Evolutionary conservation across 2,797 vertebrate genomes (phyloP).

Genomic region (Octomys mimax): DNA sequence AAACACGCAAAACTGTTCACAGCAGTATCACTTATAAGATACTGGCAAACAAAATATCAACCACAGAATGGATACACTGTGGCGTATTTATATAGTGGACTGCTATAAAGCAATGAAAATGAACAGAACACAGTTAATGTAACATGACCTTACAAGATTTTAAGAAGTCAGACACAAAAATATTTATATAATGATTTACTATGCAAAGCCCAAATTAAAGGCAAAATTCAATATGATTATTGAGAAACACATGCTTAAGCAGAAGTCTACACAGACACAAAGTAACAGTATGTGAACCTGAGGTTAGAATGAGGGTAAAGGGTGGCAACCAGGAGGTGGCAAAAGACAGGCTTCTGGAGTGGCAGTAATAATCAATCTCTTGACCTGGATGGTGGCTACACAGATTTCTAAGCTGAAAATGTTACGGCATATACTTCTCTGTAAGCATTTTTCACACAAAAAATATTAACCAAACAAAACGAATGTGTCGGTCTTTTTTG

Average conservation of each 20-base stretch:
- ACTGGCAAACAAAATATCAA: conserved; percentile 9
- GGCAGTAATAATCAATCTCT: not conserved
- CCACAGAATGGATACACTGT: not conserved
- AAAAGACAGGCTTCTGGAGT: not conserved
- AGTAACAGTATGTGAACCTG: not conserved
- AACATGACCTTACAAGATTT: conserved; percentile 4
- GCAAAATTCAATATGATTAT: conserved; percentile 10
- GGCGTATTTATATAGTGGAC: not conserved
- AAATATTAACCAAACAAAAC: conserved; percentile 29
- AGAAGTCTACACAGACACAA: not conserved
- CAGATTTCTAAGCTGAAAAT: not conserved
- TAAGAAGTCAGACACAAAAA: not conserved
- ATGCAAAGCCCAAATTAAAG: not conserved
- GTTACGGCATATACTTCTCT: not conserved
- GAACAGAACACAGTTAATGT: not conserved
- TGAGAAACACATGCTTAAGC: conserved; percentile 8
- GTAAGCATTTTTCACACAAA: not conserved
- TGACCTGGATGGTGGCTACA: not conserved
- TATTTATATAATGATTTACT: not conserved
- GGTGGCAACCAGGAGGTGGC: not conserved
- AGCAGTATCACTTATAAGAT: not conserved
- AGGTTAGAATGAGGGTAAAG: not conserved
- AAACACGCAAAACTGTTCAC: conserved; percentile 33
- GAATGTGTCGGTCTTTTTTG: not conserved
- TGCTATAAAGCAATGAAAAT: conserved; percentile 45